Base-by-base conservation (phyloP, 2,113 vertebrate genomes). In the Prietella phreatophila region DNA sequence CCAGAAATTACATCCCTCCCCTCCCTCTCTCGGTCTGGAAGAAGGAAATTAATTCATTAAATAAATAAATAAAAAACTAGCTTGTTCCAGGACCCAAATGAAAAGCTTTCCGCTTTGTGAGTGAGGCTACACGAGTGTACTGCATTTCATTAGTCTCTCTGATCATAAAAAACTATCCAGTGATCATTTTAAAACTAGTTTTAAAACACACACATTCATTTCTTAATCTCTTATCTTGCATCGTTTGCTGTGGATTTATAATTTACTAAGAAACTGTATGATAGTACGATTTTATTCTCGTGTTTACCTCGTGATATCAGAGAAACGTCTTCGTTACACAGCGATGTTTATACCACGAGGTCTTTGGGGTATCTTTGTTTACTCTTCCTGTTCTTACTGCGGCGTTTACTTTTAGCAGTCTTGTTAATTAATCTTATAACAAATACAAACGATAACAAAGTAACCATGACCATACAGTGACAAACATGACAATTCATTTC, bases 1-100 rank as follows among this genome's bases (percentile, higher is more conserved):
- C 67, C 79, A 91, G 85, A 91, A 91, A 90, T 90, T 91, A 86
- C 89, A 90, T 90, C 87, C 85, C 90, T 82, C 65, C 84, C 42
- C 27, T 17, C 75, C 3, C 9, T 76, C 42, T 47, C n/a, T 82
- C 58, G 10, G 83, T 76, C 63, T 89, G 78, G 15, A 85, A 83
- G 55, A 61, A 79, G 42, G 42, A 47, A 47, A 47, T 47, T 7
- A 47, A 47, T 47, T 7, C 79, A 83, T 19, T 50, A 27, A 83
- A 58, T 33, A 30, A 30, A n/a, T n/a, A n/a, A 53, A 27, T 42
- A 42, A 42, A 47, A 11, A 76, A 3, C 69, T 10, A 39, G 63
- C 27, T 30, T 36, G 71, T 90, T 36, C 63, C 71, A 88, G 73
- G 3, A 79, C 71, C 27, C 11, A 79, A 88, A 79, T 79, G 47